Conservation (phyloP, 1,140 invertebrate species). For the Euwallacea fornicatus region DNA sequence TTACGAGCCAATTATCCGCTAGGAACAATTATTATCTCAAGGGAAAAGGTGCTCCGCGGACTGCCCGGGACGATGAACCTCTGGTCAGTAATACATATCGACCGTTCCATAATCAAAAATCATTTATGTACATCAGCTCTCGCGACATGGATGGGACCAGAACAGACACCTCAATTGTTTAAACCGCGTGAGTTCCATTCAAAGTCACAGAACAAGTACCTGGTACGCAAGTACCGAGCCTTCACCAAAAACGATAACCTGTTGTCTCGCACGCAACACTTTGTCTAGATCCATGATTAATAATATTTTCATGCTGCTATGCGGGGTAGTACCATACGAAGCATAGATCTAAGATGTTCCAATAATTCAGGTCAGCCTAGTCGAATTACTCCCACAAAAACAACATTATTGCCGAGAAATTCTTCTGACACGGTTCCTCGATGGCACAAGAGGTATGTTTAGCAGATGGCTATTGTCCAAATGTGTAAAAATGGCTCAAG, state of each 20-base stretch:
- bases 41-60: constrained; percentile 16
- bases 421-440: constrained; percentile 13
- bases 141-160: constrained; percentile 13
- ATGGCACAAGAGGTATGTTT: constrained; percentile 3
- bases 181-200: constrained; percentile 30
- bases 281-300: no score
- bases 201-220: constrained; percentile 18
- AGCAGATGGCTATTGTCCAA: constrained; percentile 1
- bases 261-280: no score
- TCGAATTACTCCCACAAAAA: constrained; percentile 8
- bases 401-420: constrained; percentile 17
- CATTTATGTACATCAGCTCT: constrained; percentile 26
- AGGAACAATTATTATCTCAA: constrained; percentile 20
- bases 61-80: constrained; percentile 10
- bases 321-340: no score
- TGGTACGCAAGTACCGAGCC: neutral
- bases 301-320: no score
- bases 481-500: no score
- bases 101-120: neutral
- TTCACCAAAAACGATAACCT: no score
- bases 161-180: constrained; percentile 30
- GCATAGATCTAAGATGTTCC: no score
- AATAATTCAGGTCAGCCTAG: no score
- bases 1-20: constrained; percentile 37
- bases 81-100: neutral